Base-by-base conservation (phyloP, 2,888 invertebrate species). In the Euspilapteryx auroguttella region DNA sequence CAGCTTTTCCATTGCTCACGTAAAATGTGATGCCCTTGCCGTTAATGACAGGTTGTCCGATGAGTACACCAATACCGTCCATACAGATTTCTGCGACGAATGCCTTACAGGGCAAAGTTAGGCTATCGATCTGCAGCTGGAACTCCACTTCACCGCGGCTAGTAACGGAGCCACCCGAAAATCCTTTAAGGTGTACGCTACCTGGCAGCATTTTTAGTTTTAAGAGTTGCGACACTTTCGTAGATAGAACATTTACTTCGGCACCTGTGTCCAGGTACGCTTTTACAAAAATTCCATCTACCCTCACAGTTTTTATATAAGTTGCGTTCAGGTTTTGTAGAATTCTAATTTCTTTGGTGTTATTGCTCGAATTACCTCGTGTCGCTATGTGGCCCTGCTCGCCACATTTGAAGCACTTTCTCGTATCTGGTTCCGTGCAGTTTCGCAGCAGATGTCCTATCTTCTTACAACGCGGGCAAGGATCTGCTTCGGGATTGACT, bases 31-130 rank as follows among this genome's bases (percentile, higher is more conserved):
- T 31, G 0, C 31, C 28, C 1, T 39, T 28, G 3, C n/a, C 21
- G 14, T 41, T 40, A 3, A 40, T 41, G 1, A 44, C 22, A 2
- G 43, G 43, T 22, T 45, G 39, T 1, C 38, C 42, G 17, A 41
- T 36, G 4, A 45, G 13, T 11, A 45, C 10, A 21, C 32, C 12
- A 1, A 43, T 26, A 1, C 32, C 34, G 0, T 25, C 17, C 41
- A 43, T 38, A 2, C 37, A 30, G 9, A 34, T 23, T 21, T 37
- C 27, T 1, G 32, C 28, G 8, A 42, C 4, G n/a, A 36, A 17
- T 1, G 38, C 35, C 0, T 22, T 13, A 24, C 36, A 39, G 1
- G 10, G 5, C 3, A 34, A 25, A 2, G 5, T 11, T 3, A 39
- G 27, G 7, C 22, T 29, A 17, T 40, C 39, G 4, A 40, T 29